Evolutionary conservation across 2,113 vertebrate species (phyloP).

Genomic region (Poeciliopsis retropinna): DNA sequence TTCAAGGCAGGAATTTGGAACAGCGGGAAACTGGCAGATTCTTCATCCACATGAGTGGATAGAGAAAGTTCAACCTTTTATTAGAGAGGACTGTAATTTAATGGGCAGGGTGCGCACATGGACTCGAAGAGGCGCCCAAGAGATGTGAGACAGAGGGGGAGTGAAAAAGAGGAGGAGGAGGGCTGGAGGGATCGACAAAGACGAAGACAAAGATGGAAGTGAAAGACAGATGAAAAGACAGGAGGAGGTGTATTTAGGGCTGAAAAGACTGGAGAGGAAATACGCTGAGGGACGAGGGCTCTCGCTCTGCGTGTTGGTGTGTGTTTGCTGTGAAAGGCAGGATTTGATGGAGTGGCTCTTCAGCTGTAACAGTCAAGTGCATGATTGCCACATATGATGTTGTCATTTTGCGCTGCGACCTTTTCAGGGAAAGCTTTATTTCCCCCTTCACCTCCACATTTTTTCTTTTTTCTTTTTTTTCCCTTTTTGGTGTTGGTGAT

Average conservation of each 20-base stretch:
- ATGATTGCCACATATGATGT: slow-evolving; percentile 66
- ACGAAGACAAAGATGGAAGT: slow-evolving; percentile 45
- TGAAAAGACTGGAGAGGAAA: slow-evolving; percentile 32
- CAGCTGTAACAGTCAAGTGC: slow-evolving; percentile 75
- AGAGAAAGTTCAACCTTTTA: slow-evolving; percentile 88
- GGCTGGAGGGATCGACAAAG: not conserved
- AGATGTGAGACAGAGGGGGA: slow-evolving; percentile 59
- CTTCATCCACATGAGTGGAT: slow-evolving; percentile 82
- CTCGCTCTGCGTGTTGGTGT: slow-evolving; percentile 19
- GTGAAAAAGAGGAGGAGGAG: slow-evolving; percentile 15
- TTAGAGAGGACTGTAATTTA: slow-evolving; percentile 88
- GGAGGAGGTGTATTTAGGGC: slow-evolving; percentile 36
- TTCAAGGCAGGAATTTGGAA: slow-evolving; percentile 78
- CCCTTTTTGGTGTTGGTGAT: slow-evolving; percentile 14
- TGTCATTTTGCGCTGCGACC: slow-evolving; percentile 78
- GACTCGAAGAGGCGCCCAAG: slow-evolving; percentile 52
- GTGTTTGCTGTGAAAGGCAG: slow-evolving; percentile 17
- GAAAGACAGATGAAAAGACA: slow-evolving; percentile 54
- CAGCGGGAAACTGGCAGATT: slow-evolving; percentile 82
- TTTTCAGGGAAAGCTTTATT: slow-evolving; percentile 54
- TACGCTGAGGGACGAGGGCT: slow-evolving; percentile 39
- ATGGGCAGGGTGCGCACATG: slow-evolving; percentile 83
- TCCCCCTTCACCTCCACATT: slow-evolving; percentile 1
- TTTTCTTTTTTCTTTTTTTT: slow-evolving; percentile 20
- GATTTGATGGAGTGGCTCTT: slow-evolving; percentile 66